Percentiles rank a stretch among this genome's conserved stretches.
These are phyloP conservation scores for Acanthornis magna DNA, from an alignment of 2,797 vertebrate genomes.

Conservation along the genomic window DNA sequence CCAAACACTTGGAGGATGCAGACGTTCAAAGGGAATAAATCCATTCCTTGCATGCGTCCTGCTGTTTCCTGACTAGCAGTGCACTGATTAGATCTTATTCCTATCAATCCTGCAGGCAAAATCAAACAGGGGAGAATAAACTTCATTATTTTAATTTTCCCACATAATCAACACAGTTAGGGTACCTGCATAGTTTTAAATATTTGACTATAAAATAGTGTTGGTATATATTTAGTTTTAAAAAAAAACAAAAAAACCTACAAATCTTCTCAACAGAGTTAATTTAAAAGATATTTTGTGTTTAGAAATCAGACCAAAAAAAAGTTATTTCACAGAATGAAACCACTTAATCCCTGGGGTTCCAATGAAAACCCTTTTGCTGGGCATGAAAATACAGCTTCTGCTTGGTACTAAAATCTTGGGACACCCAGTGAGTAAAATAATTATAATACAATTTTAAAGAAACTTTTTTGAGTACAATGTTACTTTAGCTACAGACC, in stretches of 20 bases:
- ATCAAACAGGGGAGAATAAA: not conserved
- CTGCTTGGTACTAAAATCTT: not conserved
- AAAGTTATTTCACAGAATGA: not conserved
- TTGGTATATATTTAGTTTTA: not conserved
- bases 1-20: not conserved
- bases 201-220: not conserved
- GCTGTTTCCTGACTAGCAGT: not conserved
- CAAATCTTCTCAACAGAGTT: not conserved
- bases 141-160: not conserved
- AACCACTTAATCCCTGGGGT: not conserved
- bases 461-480: not conserved
- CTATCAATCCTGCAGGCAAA: not conserved
- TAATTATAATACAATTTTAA: not conserved
- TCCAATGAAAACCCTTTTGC: not conserved
- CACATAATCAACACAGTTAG: not conserved
- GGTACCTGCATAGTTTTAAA: not conserved
- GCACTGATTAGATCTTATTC: not conserved
- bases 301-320: not conserved
- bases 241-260: no score
- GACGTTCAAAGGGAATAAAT: not conserved
- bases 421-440: not conserved
- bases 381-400: not conserved
- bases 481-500: not conserved
- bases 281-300: not conserved
- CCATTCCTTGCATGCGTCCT: not conserved